Evolutionary conservation across 2,888 invertebrate species (phyloP), one percentile per base, ranked within the genome.

Genomic region (Psylliodes chrysocephalus): DNA sequence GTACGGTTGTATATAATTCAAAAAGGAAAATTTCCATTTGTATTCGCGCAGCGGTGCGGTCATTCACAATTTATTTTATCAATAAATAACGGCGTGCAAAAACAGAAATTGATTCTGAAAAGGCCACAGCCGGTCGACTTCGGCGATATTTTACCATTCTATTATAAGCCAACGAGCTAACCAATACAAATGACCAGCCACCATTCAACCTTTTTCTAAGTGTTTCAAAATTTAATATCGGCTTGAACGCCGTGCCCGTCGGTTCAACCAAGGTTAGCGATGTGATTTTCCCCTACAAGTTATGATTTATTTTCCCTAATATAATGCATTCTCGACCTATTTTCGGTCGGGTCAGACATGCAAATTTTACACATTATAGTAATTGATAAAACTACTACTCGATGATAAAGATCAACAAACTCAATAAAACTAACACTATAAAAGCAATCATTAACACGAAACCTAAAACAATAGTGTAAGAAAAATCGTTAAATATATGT

Each of bases 51-150:
- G 64, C 65, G 72, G 73, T 64, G 65, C 71, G 72, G 70, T 73
- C 76, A 72, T 76, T 73, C 73, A 75, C 76, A 79, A 79, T 79
- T 79, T 79, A 79, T 78, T 77, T 76, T 79, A 78, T 77, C 78
- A 74, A 79, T 80, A 80, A 80, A 79, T 80, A 80, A 77, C 77
- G 65, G 70, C 68, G 70, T 60, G 63, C 71, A 75, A 73, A 75
- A 77, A 76, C 74, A 73, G 73, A 75, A 79, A 78, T 79, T 78
- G 78, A 77, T 79, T 77, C 68, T 59, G 68, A 74, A 71, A 70
- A 70, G 74, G 70, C 68, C 66, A 68, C 71, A 70, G 71, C 69
- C 69, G 71, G 72, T 71, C 71, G 71, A 63, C 57, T 61, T 57
- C 54, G 60, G 30, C 69, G 64, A 75, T 76, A 74, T 75, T 77